These are phyloP conservation scores for Drosophila carrolli DNA, from an alignment of 1,140 invertebrate genomes.

Conservation along the genomic window DNA sequence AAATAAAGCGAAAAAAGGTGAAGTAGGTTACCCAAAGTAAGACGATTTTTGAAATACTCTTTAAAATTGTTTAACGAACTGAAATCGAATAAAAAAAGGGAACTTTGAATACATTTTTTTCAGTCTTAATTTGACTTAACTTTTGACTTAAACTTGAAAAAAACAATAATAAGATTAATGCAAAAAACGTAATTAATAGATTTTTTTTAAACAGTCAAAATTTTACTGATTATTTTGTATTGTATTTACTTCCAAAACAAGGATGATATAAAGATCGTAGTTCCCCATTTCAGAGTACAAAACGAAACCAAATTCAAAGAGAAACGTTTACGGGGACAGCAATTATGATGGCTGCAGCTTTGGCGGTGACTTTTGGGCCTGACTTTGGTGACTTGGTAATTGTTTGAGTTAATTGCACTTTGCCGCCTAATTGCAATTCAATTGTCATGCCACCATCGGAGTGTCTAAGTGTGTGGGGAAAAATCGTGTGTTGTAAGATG, in stretches of 20 bases:
- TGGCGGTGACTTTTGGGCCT: constrained; percentile 39
- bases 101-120: too few species aligned
- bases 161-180: too few species aligned
- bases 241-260: too few species aligned
- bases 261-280: background rate
- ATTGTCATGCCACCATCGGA: constrained; percentile 71
- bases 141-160: too few species aligned
- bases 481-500: constrained; percentile 44
- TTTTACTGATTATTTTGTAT: too few species aligned
- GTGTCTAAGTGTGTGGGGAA: constrained; percentile 22
- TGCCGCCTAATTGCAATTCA: constrained; percentile 79
- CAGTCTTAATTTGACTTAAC: too few species aligned
- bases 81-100: background rate
- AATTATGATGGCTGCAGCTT: constrained; percentile 61
- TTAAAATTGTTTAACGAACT: too few species aligned
- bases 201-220: too few species aligned
- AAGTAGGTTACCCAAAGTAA: constrained; percentile 24
- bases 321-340: constrained; percentile 42
- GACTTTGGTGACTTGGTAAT: constrained; percentile 64
- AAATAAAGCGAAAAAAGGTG: constrained; percentile 10
- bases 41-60: constrained; percentile 8
- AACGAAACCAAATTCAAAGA: constrained; percentile 35
- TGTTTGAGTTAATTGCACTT: constrained; percentile 75
- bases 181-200: too few species aligned
- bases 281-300: constrained; percentile 1